phyloP scores from a whole-genome alignment of 2,113 vertebrate genomes.

The Poicephalus meyeri region DNA sequence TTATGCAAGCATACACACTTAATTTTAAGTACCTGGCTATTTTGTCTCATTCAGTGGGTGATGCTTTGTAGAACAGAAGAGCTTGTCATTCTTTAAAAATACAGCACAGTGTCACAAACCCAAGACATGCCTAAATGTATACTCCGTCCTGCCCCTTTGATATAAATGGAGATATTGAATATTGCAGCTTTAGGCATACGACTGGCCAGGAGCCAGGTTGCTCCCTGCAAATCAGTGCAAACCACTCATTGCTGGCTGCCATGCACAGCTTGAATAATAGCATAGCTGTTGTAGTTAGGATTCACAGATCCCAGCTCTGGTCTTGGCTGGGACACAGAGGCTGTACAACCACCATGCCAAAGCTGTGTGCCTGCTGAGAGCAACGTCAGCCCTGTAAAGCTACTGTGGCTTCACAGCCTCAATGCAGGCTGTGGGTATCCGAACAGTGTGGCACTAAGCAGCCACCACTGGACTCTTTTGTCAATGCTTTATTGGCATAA shows the following conservation, averaged over 20 bases:
- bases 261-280: background rate
- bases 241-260: background rate
- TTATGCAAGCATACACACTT: background rate
- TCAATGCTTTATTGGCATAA: background rate
- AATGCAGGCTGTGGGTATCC: background rate
- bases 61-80: background rate
- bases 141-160: background rate
- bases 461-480: background rate
- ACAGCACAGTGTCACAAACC: background rate
- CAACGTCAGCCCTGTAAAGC: background rate
- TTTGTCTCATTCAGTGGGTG: background rate
- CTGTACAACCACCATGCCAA: background rate
- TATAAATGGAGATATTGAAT: background rate
- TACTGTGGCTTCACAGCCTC: background rate
- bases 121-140: background rate
- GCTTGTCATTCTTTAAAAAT: slow-evolving; percentile 3
- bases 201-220: background rate
- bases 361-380: background rate
- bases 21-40: slow-evolving; percentile 2
- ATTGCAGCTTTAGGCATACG: background rate
- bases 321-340: background rate
- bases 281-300: background rate
- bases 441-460: background rate
- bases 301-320: background rate
- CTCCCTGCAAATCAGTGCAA: background rate